phyloP scores from a whole-genome alignment of 2,888 invertebrate species.

The Metalampra italica region DNA sequence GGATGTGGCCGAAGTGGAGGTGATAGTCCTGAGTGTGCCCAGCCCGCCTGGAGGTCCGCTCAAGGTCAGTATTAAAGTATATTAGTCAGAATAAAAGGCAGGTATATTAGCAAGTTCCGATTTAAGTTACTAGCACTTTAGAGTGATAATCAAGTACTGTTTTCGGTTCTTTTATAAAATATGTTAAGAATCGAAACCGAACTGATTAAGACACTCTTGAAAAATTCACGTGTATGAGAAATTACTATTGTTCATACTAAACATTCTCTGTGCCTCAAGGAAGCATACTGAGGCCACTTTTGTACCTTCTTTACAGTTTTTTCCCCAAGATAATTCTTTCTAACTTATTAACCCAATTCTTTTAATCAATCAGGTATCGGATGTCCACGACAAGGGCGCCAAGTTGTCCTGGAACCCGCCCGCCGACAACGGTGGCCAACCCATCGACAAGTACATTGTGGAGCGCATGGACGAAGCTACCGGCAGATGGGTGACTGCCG shows the following conservation, averaged over 20 bases:
- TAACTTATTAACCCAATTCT: not conserved
- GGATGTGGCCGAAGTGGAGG: conserved; percentile 95
- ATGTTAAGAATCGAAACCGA: too few species aligned
- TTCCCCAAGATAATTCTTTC: not conserved
- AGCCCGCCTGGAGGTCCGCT: conserved; percentile 95
- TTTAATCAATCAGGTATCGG: conserved; percentile 73
- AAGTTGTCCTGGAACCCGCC: conserved; percentile 95
- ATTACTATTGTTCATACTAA: too few species aligned
- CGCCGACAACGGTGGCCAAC: conserved; percentile 95
- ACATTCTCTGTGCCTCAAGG: too few species aligned
- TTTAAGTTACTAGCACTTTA: too few species aligned
- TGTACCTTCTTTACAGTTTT: not conserved
- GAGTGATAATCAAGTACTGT: too few species aligned
- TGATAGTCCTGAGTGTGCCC: conserved; percentile 92
- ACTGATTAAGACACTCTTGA: too few species aligned
- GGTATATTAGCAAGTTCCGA: too few species aligned
- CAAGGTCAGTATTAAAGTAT: conserved; percentile 81
- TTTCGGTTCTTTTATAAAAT: too few species aligned
- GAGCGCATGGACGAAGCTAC: conserved; percentile 97
- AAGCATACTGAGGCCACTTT: too few species aligned
- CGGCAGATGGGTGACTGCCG: conserved; percentile 96
- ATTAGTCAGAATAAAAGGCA: too few species aligned
- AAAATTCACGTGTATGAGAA: too few species aligned
- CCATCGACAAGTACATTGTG: conserved; percentile 94
- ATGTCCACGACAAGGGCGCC: conserved; percentile 93